These are phyloP conservation scores for Rhyacophila evoluta DNA, from an alignment of 2,888 invertebrate species.

Conservation along the genomic window DNA sequence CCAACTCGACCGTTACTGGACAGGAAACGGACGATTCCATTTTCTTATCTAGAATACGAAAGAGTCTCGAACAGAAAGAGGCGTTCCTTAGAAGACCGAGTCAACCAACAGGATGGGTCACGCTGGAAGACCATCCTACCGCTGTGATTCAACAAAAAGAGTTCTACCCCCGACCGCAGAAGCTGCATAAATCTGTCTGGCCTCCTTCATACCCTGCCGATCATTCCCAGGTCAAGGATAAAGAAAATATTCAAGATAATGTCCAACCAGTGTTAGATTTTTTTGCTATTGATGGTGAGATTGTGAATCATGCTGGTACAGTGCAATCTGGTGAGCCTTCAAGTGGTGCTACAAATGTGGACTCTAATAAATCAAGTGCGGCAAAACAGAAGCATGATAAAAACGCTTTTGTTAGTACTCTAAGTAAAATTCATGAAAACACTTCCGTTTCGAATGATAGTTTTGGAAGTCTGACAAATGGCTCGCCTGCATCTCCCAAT, in stretches of 20 bases:
- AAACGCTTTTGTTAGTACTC: slow-evolving; percentile 70
- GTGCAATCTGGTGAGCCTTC: slow-evolving; percentile 53
- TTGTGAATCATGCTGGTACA: slow-evolving; percentile 55
- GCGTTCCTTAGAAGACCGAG: slow-evolving; percentile 85
- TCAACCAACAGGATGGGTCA: slow-evolving; percentile 74
- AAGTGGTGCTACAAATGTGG: slow-evolving; percentile 41
- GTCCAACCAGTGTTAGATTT: slow-evolving; percentile 63
- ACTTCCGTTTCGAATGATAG: slow-evolving; percentile 63
- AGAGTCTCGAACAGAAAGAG: slow-evolving; percentile 90
- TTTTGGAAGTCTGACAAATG: slow-evolving; percentile 65
- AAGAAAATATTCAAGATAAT: slow-evolving; percentile 62
- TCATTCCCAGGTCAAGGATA: slow-evolving; percentile 55
- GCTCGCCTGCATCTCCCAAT: slow-evolving; percentile 62
- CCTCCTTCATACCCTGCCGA: slow-evolving; percentile 68
- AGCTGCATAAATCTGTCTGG: slow-evolving; percentile 79
- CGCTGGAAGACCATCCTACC: slow-evolving; percentile 63
- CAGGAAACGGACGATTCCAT: slow-evolving; percentile 79
- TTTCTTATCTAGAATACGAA: slow-evolving; percentile 81
- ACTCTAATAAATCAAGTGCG: slow-evolving; percentile 47
- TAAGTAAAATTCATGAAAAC: slow-evolving; percentile 76
- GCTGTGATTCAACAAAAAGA: slow-evolving; percentile 74
- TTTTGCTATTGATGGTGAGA: slow-evolving; percentile 67
- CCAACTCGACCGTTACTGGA: slow-evolving; percentile 76
- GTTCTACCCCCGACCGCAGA: slow-evolving; percentile 84
- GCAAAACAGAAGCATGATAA: slow-evolving; percentile 63